Percentiles rank a stretch among this genome's conserved stretches.
Evolutionary conservation across 2,888 invertebrate species (phyloP).

Genomic region (Drosophila siamana): DNA sequence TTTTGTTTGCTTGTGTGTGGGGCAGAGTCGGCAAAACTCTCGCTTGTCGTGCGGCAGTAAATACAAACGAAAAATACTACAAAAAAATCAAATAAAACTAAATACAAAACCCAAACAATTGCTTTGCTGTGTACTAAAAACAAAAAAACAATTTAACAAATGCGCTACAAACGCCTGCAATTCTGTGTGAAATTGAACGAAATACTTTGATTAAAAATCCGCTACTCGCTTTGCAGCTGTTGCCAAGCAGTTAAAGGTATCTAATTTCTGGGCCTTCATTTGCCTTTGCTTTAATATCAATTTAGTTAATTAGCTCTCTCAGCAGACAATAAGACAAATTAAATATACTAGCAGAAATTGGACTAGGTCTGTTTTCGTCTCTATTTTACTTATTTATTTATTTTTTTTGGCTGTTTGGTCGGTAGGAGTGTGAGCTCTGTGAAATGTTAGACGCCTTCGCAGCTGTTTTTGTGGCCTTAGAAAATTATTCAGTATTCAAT

Average conservation of each 20-base stretch:
- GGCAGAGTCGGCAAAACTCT: neutral
- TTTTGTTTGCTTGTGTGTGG: neutral
- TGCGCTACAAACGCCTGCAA: neutral
- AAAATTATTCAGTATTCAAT: constrained; percentile 14
- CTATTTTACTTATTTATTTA: constrained; percentile 1
- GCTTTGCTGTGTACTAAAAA: neutral
- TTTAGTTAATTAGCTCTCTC: constrained; percentile 26
- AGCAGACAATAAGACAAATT: constrained; percentile 12
- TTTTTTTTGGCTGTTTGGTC: neutral
- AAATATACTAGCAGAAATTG: constrained; percentile 15
- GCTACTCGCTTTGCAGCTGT: neutral
- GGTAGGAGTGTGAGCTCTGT: constrained; percentile 18
- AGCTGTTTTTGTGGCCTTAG: constrained; percentile 19
- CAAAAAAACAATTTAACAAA: neutral
- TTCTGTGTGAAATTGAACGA: neutral
- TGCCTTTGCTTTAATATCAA: constrained; percentile 7
- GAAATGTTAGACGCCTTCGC: constrained; percentile 19
- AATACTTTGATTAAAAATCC: neutral
- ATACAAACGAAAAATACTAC: constrained; percentile 1
- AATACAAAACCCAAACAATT: constrained; percentile 1
- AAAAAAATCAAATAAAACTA: constrained; percentile 9
- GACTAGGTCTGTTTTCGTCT: neutral
- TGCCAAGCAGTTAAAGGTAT: constrained; percentile 23
- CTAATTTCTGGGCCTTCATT: constrained; percentile 6
- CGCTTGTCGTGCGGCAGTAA: too few species aligned